Evolutionary conservation across 2,797 vertebrate genomes (phyloP).

Genomic region (Siniperca undulata): DNA sequence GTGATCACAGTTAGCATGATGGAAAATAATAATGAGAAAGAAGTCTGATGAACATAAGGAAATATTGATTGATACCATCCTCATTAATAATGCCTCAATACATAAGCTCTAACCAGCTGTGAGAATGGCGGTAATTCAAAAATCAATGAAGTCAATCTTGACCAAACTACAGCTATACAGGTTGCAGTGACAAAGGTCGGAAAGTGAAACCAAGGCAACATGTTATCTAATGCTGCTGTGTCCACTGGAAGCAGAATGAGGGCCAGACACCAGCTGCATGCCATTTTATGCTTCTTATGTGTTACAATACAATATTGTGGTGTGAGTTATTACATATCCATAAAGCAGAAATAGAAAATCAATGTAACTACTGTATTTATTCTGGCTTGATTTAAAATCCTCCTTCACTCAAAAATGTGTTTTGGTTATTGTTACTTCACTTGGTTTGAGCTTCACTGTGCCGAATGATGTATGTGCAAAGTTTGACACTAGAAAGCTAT

Average conservation of each 20-base stretch:
- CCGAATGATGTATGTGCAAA: no score
- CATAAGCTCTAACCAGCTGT: background rate
- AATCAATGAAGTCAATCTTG: background rate
- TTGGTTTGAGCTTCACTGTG: no score
- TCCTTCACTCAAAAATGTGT: no score
- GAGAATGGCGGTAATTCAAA: background rate
- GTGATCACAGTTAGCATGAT: constrained; percentile 49
- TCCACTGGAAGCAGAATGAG: no score
- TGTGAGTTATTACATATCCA: no score
- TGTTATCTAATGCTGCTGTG: background rate
- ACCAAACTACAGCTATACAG: background rate
- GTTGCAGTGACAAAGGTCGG: background rate
- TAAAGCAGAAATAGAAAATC: no score
- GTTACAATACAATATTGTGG: no score
- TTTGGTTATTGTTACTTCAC: no score
- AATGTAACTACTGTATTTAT: no score
- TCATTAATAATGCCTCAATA: background rate
- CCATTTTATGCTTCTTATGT: background rate
- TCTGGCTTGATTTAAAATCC: no score
- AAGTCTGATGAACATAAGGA: background rate
- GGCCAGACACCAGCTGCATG: background rate
- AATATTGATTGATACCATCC: background rate
- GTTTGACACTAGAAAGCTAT: no score
- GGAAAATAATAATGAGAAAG: constrained; percentile 23
- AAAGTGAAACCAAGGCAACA: background rate